Evolutionary conservation across 2,113 vertebrate genomes (phyloP).

Genomic region (Platysteira castanea): DNA sequence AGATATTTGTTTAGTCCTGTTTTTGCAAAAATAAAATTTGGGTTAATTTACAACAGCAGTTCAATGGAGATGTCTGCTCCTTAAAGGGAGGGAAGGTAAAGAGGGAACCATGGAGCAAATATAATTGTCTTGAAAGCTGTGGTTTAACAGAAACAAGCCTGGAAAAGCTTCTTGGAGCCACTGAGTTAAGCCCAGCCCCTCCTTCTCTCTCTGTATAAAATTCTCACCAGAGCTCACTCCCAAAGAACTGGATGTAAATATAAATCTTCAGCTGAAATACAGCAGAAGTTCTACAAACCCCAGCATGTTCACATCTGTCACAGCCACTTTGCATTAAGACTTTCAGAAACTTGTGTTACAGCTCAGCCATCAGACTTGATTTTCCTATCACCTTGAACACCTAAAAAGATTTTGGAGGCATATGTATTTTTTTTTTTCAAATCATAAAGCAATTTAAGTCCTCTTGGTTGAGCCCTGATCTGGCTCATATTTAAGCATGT

Average conservation of each 20-base stretch:
- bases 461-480: background rate
- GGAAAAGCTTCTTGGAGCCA: background rate
- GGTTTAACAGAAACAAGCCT: background rate
- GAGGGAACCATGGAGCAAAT: background rate
- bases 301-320: constrained; percentile 50
- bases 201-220: background rate
- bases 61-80: background rate
- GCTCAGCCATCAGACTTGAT: constrained; percentile 56
- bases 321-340: constrained; percentile 10
- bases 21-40: background rate
- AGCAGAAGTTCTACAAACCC: constrained; percentile 35
- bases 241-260: constrained; percentile 37
- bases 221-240: constrained; percentile 5
- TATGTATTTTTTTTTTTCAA: background rate
- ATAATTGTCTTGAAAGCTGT: background rate
- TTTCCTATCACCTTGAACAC: constrained; percentile 47
- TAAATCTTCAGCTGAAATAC: constrained; percentile 33
- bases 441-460: background rate
- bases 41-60: background rate
- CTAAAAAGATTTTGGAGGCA: constrained; percentile 30
- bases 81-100: background rate
- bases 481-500: background rate
- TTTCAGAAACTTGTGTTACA: constrained; percentile 18
- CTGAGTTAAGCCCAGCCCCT: background rate
- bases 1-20: background rate